Evolutionary conservation across 2,888 invertebrate species (phyloP), one percentile per base, ranked within the genome.

Genomic region (Andrena trimmerana): DNA sequence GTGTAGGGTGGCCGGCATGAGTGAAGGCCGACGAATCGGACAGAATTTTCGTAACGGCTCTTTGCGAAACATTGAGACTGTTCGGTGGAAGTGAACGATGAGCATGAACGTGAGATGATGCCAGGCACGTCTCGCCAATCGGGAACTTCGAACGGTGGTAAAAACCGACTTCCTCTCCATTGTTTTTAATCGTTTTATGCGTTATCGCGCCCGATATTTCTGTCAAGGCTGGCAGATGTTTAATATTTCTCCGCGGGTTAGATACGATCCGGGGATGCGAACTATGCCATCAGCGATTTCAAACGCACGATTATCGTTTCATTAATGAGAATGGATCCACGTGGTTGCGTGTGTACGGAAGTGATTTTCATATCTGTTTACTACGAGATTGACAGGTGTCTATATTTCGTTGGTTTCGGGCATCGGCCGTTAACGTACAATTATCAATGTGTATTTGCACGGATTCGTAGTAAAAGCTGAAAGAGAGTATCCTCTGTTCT

Each of bases 81-180:
- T 89, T 83, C 74, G 78, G 71, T 78, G 70, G 77, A 79, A 87
- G 76, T 81, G 75, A 87, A 88, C 83, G 81, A 88, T 87, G 90
- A 91, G 84, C 86, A 91, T 90, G 91, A 90, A 86, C 88, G 90
- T 90, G 93, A 93, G 90, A 94, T 93, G 93, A 94, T 94, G 93
- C 92, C 92, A 87, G 91, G 84, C 89, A 92, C 91, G 74, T 91
- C 92, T 89, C 91, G 92, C 86, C 92, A 92, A 85, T 86, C 90
- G 85, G 92, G 88, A 88, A 90, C 92, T 90, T 90, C 93, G 88
- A 92, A 92, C 90, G 92, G 91, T 91, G 93, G 93, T 93, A 92
- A 92, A 90, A 73, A 72, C 50, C 59, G 54, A 36, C 54, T 71
- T 83, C 7, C 50, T 69, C 71, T 75, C 29, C 31, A 60, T 72